Conservation (phyloP, 2,113 vertebrate species). For the Pipa parva region DNA sequence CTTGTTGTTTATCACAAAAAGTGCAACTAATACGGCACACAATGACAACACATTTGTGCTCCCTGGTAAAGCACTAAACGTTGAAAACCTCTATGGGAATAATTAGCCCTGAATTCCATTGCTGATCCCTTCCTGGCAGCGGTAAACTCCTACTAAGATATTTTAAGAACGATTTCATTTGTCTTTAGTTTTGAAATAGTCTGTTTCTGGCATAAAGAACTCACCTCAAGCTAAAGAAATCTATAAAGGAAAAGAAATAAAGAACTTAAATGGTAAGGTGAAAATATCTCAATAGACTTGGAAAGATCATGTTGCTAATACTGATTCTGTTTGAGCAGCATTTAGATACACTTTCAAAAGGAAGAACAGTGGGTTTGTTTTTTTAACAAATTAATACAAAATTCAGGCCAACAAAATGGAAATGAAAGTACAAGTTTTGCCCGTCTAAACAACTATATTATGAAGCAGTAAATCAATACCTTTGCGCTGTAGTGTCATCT, state of each 20-base stretch:
- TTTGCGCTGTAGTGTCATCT: no score
- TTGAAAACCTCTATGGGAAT: not conserved
- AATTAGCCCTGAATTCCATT: not conserved
- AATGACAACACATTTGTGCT: not conserved
- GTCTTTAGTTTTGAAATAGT: not conserved
- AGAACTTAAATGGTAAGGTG: not conserved
- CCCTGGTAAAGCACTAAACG: not conserved
- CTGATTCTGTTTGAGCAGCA: not conserved
- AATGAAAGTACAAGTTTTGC: no score
- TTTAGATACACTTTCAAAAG: no score
- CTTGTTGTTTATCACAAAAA: no score
- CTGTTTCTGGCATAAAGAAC: constrained; percentile 1
- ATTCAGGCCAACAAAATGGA: no score
- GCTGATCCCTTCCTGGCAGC: not conserved
- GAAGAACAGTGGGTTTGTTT: no score
- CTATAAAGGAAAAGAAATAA: not conserved
- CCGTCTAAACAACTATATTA: no score
- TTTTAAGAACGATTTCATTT: constrained; percentile 1
- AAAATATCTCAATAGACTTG: not conserved
- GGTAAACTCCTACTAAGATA: not conserved
- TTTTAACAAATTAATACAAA: no score
- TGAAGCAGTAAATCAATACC: no score
- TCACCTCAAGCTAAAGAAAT: not conserved
- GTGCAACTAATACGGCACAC: not conserved
- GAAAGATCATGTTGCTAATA: not conserved